Conservation (phyloP, 2,888 invertebrate species). For the Synergus itoensis region DNA sequence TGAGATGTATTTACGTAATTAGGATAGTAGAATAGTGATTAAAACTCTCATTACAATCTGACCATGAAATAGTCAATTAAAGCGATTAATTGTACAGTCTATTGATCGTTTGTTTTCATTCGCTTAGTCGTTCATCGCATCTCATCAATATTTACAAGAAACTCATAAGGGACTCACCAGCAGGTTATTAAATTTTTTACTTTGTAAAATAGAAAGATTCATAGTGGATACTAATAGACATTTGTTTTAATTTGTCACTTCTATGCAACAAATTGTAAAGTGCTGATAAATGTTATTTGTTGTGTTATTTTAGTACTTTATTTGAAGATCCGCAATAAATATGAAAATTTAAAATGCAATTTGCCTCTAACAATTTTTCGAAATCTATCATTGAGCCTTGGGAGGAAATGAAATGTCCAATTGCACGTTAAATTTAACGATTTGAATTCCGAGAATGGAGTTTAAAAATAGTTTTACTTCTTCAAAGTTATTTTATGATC, state of each 20-base stretch:
- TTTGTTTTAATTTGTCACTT: not conserved
- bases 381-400: not conserved
- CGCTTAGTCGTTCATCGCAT: slow-evolving; percentile 3
- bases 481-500: slow-evolving; percentile 43
- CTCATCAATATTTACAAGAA: slow-evolving; percentile 25
- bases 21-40: not conserved
- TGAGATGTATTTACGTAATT: not conserved
- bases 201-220: not conserved
- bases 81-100: not conserved
- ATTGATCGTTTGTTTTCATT: slow-evolving; percentile 17
- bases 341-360: not conserved
- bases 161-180: slow-evolving; percentile 12
- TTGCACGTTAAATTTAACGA: not conserved
- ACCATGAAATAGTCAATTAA: slow-evolving; percentile 25
- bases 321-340: not conserved
- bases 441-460: not conserved
- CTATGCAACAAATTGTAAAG: not conserved
- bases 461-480: not conserved
- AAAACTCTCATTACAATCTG: not conserved
- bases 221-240: not conserved
- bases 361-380: not conserved
- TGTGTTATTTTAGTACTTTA: too few relatives aligned
- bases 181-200: not conserved
- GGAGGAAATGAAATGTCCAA: not conserved
- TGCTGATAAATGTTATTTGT: not conserved